Evolutionary conservation across 1,140 invertebrate genomes (phyloP).

Genomic region (Brachystomella parvula): DNA sequence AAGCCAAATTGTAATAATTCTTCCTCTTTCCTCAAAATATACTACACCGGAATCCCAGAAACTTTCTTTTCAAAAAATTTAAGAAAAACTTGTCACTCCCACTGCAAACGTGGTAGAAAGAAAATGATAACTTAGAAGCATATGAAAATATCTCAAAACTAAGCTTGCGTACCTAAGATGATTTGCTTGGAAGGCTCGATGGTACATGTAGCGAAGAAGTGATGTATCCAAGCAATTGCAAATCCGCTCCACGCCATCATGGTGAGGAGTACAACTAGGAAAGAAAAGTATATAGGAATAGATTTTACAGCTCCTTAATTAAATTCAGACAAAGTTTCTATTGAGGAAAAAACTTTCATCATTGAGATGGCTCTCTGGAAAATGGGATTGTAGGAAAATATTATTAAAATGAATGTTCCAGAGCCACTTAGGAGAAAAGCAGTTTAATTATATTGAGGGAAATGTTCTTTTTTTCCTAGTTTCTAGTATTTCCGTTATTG

Average conservation of each 20-base stretch:
- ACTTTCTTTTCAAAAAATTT: no score
- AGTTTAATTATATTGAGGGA: no score
- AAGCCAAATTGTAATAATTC: no score
- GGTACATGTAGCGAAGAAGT: constrained; percentile 32
- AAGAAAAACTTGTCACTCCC: no score
- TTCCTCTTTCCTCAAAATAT: no score
- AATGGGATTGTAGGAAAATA: no score
- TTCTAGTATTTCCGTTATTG: no score
- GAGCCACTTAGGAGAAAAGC: no score
- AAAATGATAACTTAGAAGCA: neutral
- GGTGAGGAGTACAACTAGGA: constrained; percentile 25
- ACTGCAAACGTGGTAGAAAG: no score
- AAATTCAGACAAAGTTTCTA: neutral
- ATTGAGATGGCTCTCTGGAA: neutral
- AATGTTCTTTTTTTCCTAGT: no score
- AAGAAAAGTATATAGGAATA: constrained; percentile 10
- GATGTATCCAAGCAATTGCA: constrained; percentile 30
- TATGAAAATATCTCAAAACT: neutral
- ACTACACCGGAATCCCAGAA: no score
- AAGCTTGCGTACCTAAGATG: constrained; percentile 59
- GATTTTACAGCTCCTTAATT: neutral
- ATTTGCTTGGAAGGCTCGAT: constrained; percentile 55
- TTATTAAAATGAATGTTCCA: no score
- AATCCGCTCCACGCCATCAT: constrained; percentile 36
- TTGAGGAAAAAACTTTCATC: neutral